These are phyloP conservation scores for Nothobranchius kuhntae DNA, from an alignment of 2,113 vertebrate genomes.

Conservation along the genomic window DNA sequence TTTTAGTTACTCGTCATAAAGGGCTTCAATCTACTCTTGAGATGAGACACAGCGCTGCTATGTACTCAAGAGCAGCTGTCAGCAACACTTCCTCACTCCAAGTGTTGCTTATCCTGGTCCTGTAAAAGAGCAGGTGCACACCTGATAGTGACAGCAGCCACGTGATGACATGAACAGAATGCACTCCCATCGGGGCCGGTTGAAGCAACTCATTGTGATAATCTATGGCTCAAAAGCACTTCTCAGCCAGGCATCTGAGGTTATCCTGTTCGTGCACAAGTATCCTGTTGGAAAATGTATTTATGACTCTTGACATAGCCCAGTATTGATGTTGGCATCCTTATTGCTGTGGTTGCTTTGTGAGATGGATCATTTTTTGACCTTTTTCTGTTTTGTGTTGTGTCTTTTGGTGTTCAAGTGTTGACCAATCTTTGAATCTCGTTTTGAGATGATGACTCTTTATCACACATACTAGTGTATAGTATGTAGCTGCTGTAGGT, in stretches of 20 bases:
- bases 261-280: constrained; percentile 26
- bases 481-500: constrained; percentile 78
- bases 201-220: constrained; percentile 30
- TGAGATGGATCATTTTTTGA: constrained; percentile 68
- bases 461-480: constrained; percentile 66
- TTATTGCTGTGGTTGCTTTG: constrained; percentile 77
- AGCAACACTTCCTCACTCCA: constrained; percentile 63
- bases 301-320: constrained; percentile 70
- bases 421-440: constrained; percentile 65
- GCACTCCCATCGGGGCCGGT: constrained; percentile 45
- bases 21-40: constrained; percentile 69
- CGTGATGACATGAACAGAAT: constrained; percentile 49
- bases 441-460: constrained; percentile 48
- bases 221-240: constrained; percentile 32
- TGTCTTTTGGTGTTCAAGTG: constrained; percentile 73
- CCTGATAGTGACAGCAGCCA: constrained; percentile 62
- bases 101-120: constrained; percentile 46
- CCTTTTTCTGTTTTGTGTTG: constrained; percentile 53
- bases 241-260: constrained; percentile 36
- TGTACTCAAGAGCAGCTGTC: constrained; percentile 63
- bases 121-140: constrained; percentile 55
- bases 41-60: constrained; percentile 56
- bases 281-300: constrained; percentile 63
- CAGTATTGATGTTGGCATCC: constrained; percentile 75
- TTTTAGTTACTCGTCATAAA: constrained; percentile 59